phyloP scores from a whole-genome alignment of 2,113 vertebrate genomes.

The Plecotus auritus region DNA sequence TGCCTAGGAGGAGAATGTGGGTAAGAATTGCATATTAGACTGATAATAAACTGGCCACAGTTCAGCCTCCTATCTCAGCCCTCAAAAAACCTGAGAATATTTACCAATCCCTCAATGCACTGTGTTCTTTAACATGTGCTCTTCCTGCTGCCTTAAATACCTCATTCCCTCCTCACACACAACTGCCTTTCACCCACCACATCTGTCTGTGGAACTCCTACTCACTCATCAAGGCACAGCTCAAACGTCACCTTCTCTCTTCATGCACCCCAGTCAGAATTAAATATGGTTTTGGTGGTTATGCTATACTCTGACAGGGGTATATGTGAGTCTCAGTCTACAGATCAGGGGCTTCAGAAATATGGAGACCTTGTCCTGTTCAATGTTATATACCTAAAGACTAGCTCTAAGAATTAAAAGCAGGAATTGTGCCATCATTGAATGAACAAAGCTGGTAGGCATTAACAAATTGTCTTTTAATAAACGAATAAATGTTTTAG shows the following conservation, averaged over 20 bases:
- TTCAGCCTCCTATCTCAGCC: neutral
- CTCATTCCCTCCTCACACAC: neutral
- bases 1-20: neutral
- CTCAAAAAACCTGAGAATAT: neutral
- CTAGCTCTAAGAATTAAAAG: neutral
- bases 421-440: neutral
- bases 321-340: neutral
- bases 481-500: neutral
- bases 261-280: neutral
- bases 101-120: neutral
- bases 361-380: neutral
- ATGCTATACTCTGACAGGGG: neutral
- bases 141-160: neutral
- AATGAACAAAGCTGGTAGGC: neutral
- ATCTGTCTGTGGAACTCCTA: neutral
- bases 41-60: neutral
- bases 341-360: neutral
- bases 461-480: conserved; percentile 18
- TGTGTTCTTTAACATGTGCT: neutral
- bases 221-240: neutral
- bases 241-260: neutral
- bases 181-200: neutral
- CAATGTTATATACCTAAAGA: neutral
- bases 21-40: neutral
- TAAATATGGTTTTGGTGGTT: neutral